Percentiles rank a stretch among this genome's conserved stretches.
These are phyloP conservation scores for Phyllotreta cruciferae DNA, from an alignment of 2,888 invertebrate genomes.

Conservation along the genomic window DNA sequence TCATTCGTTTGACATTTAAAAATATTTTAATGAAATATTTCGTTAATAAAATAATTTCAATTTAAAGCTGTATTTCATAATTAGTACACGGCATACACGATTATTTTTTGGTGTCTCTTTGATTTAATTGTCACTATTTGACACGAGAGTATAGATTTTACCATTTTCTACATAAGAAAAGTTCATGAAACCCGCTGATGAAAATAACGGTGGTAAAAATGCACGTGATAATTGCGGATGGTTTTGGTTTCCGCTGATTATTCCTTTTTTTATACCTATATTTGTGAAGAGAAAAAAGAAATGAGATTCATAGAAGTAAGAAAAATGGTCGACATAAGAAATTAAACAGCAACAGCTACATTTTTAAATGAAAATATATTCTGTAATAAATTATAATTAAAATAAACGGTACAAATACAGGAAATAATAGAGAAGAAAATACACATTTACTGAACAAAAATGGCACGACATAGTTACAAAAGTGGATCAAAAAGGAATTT, in stretches of 20 bases:
- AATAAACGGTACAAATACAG: background rate
- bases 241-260: slow-evolving; percentile 38
- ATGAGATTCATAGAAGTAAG: slow-evolving; percentile 35
- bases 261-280: slow-evolving; percentile 43
- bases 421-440: background rate
- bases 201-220: slow-evolving; percentile 9
- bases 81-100: no score
- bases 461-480: slow-evolving; percentile 18
- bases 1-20: background rate
- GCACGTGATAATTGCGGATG: slow-evolving; percentile 15
- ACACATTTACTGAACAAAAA: slow-evolving; percentile 16
- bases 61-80: no score
- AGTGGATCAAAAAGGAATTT: background rate
- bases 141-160: no score
- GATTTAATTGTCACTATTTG: no score
- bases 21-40: background rate
- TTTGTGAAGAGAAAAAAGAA: slow-evolving; percentile 37
- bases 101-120: no score
- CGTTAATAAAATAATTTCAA: no score
- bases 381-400: background rate
- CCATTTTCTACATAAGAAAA: no score
- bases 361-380: slow-evolving; percentile 4
- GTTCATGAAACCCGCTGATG: no score
- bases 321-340: slow-evolving; percentile 20
- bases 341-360: slow-evolving; percentile 2